Base-by-base conservation (phyloP, 2,797 vertebrate genomes). In the Distichodus sexfasciatus region DNA sequence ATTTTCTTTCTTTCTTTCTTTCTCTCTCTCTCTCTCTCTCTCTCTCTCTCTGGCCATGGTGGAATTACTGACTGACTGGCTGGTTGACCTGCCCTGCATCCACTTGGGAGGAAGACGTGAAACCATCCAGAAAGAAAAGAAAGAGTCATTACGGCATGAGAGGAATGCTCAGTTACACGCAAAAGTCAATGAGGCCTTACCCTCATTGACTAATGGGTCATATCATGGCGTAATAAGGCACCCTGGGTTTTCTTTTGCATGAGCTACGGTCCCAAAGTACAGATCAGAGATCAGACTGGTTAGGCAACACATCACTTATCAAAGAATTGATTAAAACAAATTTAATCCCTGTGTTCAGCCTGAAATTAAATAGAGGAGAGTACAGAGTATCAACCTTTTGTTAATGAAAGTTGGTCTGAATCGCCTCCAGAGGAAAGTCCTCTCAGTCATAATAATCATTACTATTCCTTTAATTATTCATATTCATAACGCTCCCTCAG, bases 381-480 rank as follows among this genome's bases (percentile, higher is more conserved):
- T 33, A 63, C 12, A 57, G 61, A 53, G 24, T 15, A 38, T n/a
- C 4, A 62, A 59, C 53, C 21, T 55, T 41, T 59, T 24, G 51
- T 43, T 69, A 69, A 78, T 69, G 50, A 67, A 69, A 62, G 51
- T 6, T 10, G 21, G 26, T 29, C 15, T 51, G 23, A 54, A 36
- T 66, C 24, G 43, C 55, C 48, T 7, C 2, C 9, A 65, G 66
- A 63, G 61, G 46, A 47, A 44, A 35, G 63, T 55, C 28, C 33
- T 75, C 53, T 31, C 26, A 14, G 47, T 75, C 60, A 44, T 48
- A 26, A 14, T 59, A 19, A 53, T 72, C 63, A 67, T 75, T 71
- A 76, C 69, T 76, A 71, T 63, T 69, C 17, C 14, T 9, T 77
- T 10, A 80, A 81, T 81, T 67, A 81, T 83, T 78, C 33, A 78